Percentiles rank a stretch among this genome's conserved stretches.
These are phyloP conservation scores for Andrena haemorrhoa DNA, from an alignment of 2,888 invertebrate species.

Conservation along the genomic window DNA sequence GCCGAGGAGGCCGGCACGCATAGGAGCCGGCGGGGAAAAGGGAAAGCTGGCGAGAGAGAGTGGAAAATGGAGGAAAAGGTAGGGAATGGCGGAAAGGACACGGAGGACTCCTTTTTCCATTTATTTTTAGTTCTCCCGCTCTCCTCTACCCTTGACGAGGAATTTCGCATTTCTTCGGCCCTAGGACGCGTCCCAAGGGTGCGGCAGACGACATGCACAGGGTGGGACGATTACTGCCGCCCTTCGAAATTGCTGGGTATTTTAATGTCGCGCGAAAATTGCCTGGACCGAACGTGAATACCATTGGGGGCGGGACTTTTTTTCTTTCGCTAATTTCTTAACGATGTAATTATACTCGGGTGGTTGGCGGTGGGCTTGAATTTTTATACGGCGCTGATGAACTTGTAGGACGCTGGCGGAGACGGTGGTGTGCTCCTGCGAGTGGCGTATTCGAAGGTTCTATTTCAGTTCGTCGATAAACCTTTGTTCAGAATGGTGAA, in stretches of 20 bases:
- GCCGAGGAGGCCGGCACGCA: conserved; percentile 47
- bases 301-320: not conserved
- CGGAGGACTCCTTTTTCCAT: conserved; percentile 72
- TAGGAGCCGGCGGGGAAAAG: conserved; percentile 18
- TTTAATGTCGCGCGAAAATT: conserved; percentile 26
- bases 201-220: conserved; percentile 35
- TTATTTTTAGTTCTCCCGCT: conserved; percentile 72
- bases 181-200: conserved; percentile 58
- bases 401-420: not conserved
- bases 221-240: conserved; percentile 36
- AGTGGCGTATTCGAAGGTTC: no score
- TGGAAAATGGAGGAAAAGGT: conserved; percentile 19
- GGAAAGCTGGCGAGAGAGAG: conserved; percentile 26
- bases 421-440: not conserved
- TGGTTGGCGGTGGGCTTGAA: not conserved
- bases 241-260: conserved; percentile 21
- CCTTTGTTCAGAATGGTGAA: no score
- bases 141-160: conserved; percentile 66
- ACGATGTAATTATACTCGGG: conserved; percentile 16
- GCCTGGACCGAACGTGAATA: conserved; percentile 32
- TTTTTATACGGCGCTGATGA: not conserved
- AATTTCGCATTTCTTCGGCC: conserved; percentile 80
- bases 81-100: conserved; percentile 41
- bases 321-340: conserved; percentile 20
- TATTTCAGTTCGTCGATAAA: no score